Conservation (phyloP, 2,113 vertebrate genomes). For the Perca schrenkii region DNA sequence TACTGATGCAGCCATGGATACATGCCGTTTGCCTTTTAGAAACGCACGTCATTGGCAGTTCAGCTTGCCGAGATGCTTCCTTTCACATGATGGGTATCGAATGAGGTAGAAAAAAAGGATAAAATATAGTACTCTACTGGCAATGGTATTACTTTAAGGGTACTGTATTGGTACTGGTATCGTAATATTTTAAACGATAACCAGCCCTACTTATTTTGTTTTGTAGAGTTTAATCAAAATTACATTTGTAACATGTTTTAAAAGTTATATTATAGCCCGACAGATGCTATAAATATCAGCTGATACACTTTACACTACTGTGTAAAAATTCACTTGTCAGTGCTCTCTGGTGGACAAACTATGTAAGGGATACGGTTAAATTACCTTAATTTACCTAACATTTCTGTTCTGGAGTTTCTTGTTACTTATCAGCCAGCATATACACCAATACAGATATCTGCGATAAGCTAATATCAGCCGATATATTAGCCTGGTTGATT, state of each 20-base stretch:
- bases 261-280: not conserved
- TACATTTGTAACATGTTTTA: not conserved
- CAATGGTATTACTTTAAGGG: no score
- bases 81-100: no score
- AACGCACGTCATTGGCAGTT: not conserved
- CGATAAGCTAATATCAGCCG: not conserved
- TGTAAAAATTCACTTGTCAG: not conserved
- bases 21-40: conserved; percentile 2
- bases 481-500: not conserved
- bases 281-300: not conserved
- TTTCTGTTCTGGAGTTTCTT: not conserved
- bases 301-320: not conserved
- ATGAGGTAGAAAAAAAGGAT: no score
- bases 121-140: no score
- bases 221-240: not conserved
- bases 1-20: conserved; percentile 18
- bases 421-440: not conserved
- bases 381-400: not conserved
- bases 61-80: no score
- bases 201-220: not conserved
- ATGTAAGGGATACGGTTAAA: not conserved
- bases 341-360: not conserved
- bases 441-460: not conserved
- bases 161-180: no score
- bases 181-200: no score